Conservation (phyloP, 2,888 invertebrate species). For the Chrysina gloriosa region DNA sequence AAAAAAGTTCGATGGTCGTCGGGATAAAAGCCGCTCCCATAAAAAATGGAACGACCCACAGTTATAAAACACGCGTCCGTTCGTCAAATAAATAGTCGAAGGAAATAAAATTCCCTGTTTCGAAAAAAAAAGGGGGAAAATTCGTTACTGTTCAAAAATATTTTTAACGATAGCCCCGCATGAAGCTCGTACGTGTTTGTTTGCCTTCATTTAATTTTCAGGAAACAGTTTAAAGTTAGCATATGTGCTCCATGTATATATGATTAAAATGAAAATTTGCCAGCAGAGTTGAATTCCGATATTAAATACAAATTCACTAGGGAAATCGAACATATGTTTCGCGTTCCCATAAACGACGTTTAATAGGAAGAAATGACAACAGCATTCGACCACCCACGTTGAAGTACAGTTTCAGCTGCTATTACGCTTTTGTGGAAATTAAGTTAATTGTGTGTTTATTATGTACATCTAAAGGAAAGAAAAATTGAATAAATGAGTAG, state of each 20-base stretch:
- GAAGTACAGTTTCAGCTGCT: too few species aligned
- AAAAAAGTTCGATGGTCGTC: neutral
- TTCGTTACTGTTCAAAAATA: neutral
- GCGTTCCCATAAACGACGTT: neutral
- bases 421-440: too few species aligned
- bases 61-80: conserved; percentile 4
- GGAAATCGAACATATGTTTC: neutral
- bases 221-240: neutral
- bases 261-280: neutral
- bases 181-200: neutral
- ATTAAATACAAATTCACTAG: neutral
- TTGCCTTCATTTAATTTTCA: neutral
- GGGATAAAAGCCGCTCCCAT: neutral
- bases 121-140: neutral
- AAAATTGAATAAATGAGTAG: too few species aligned
- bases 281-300: neutral
- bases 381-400: too few species aligned
- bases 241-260: neutral
- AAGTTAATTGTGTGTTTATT: too few species aligned
- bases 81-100: conserved; percentile 15
- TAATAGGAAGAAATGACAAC: neutral
- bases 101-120: neutral
- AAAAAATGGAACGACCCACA: conserved; percentile 2
- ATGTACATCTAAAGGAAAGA: too few species aligned
- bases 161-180: neutral